A percentile compares a stretch with the other conserved stretches of the same genome.
Conservation (phyloP, 2,797 vertebrate genomes). For the Mormyrops attenuatus region DNA sequence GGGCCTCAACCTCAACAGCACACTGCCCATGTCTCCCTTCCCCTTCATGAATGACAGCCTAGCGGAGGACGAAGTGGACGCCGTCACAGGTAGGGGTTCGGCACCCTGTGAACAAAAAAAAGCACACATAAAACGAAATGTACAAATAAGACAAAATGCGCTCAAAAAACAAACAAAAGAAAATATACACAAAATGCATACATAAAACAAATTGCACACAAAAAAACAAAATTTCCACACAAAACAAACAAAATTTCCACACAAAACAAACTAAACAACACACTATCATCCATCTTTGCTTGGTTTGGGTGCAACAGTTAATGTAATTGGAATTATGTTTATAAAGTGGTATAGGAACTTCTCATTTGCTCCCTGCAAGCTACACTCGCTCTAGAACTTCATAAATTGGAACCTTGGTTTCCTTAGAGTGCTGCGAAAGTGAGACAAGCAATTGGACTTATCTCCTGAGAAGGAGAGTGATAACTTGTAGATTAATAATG, state of each 20-base stretch:
- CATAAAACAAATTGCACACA: background rate
- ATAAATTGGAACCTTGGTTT: background rate
- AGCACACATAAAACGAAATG: background rate
- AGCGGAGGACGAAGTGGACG: constrained; percentile 74
- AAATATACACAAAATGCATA: background rate
- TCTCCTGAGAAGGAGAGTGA: background rate
- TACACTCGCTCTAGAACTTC: background rate
- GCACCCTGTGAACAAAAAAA: background rate
- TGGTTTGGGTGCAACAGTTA: background rate
- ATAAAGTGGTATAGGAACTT: background rate
- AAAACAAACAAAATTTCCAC: background rate
- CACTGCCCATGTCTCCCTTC: constrained; percentile 70
- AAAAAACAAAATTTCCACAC: background rate
- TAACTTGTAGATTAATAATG: background rate
- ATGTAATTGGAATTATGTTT: background rate
- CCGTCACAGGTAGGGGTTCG: constrained; percentile 73
- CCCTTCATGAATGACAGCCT: constrained; percentile 43
- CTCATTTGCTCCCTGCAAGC: background rate
- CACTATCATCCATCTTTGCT: background rate
- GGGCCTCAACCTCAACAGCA: constrained; percentile 87
- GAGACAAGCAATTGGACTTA: background rate
- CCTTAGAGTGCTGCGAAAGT: background rate
- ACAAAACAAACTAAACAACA: background rate
- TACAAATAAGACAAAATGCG: background rate
- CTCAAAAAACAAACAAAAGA: background rate